Conservation (phyloP, 2,888 invertebrate genomes). For the Myopa testacea region DNA sequence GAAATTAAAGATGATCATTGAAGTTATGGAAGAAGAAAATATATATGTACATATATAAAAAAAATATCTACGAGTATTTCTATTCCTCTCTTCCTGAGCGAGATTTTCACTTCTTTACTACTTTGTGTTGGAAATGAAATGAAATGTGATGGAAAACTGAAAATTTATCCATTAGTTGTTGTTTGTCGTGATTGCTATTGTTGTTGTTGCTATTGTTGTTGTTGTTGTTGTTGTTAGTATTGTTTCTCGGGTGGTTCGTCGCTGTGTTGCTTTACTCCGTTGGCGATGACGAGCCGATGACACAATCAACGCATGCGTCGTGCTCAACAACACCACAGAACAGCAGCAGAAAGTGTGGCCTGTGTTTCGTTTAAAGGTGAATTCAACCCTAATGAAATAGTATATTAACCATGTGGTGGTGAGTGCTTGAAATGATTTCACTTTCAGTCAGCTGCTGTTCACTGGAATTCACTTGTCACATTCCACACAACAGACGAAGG, state of each 20-base stretch:
- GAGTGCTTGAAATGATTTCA: slow-evolving; percentile 19
- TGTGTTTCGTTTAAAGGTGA: not conserved
- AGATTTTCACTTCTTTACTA: not conserved
- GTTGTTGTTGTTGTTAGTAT: slow-evolving; percentile 11
- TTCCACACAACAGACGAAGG: too few species aligned
- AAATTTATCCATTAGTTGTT: not conserved
- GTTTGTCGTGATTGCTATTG: not conserved
- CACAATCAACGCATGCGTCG: slow-evolving; percentile 64
- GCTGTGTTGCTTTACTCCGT: slow-evolving; percentile 12
- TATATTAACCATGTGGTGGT: not conserved
- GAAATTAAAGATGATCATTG: not conserved
- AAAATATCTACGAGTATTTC: too few species aligned
- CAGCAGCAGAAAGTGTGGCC: not conserved
- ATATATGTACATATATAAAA: too few species aligned
- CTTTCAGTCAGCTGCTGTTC: slow-evolving; percentile 4
- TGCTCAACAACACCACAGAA: slow-evolving; percentile 1
- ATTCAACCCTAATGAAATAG: not conserved
- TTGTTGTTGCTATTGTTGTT: slow-evolving; percentile 12
- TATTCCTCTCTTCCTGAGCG: not conserved
- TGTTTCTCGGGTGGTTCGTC: too few species aligned
- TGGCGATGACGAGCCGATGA: slow-evolving; percentile 51
- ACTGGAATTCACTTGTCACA: not conserved
- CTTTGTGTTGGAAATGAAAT: slow-evolving; percentile 1
- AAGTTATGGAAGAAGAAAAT: too few species aligned
- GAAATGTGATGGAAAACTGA: slow-evolving; percentile 20